Evolutionary conservation across 2,888 invertebrate genomes (phyloP).

Genomic region (Lissocephala sabroskyi): DNA sequence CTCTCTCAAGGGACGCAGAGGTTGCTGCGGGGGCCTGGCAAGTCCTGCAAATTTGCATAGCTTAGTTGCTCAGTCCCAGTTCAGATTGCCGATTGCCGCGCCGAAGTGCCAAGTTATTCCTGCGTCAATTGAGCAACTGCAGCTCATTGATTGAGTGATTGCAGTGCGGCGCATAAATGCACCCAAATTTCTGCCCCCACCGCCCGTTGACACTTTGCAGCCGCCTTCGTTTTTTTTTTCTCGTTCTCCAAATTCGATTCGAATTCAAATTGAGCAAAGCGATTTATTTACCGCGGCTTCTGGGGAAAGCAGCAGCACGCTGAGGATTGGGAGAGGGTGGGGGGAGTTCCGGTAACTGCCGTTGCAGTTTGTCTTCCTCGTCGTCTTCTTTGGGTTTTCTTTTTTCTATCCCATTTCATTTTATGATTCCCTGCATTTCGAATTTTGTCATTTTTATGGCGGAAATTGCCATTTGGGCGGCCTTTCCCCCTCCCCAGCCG

Average conservation of each 20-base stretch:
- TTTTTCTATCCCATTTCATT: slow-evolving; percentile 3
- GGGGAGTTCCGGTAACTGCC: too few relatives aligned
- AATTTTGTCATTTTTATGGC: slow-evolving; percentile 11
- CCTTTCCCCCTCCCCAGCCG: too few relatives aligned
- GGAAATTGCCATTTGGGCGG: slow-evolving; percentile 36
- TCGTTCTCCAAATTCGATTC: slow-evolving; percentile 47
- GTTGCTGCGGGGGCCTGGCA: too few relatives aligned
- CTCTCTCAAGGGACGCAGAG: too few relatives aligned
- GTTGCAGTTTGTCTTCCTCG: too few relatives aligned
- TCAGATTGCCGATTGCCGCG: too few relatives aligned
- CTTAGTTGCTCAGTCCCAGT: slow-evolving; percentile 60
- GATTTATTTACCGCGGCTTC: slow-evolving; percentile 26
- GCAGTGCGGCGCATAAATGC: slow-evolving; percentile 41
- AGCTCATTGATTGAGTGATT: slow-evolving; percentile 59
- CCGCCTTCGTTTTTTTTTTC: slow-evolving; percentile 30
- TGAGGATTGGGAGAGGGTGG: not conserved
- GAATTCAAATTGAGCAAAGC: slow-evolving; percentile 53
- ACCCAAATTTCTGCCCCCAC: slow-evolving; percentile 7
- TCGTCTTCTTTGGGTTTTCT: too few relatives aligned
- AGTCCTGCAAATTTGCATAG: slow-evolving; percentile 51
- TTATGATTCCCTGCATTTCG: slow-evolving; percentile 2
- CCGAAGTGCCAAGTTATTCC: slow-evolving; percentile 4
- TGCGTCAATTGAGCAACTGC: slow-evolving; percentile 56
- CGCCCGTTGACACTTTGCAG: slow-evolving; percentile 44
- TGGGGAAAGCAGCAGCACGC: not conserved